These are phyloP conservation scores for Phalera bucephala DNA, from an alignment of 2,888 invertebrate species.

Conservation along the genomic window DNA sequence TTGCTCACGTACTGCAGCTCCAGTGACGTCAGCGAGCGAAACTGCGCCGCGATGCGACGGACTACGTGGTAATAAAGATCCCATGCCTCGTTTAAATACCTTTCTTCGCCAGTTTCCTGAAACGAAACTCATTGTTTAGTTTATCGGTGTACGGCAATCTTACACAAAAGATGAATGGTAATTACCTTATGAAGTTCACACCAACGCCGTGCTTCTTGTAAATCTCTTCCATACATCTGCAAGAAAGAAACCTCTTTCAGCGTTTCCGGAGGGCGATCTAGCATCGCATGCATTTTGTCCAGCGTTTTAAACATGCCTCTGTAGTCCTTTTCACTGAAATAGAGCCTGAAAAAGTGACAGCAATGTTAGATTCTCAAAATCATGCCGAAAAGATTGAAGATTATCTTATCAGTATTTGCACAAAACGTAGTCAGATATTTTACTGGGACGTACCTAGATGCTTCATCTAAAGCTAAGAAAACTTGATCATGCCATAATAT, in stretches of 20 bases:
- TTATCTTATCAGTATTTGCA: too few species aligned
- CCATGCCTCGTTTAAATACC: constrained; percentile 99
- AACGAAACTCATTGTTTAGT: too few species aligned
- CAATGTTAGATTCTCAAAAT: too few species aligned
- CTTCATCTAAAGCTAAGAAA: constrained; percentile 92
- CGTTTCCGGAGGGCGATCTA: constrained; percentile 97
- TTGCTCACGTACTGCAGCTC: constrained; percentile 98
- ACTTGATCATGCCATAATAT: constrained; percentile 99
- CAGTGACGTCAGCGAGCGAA: constrained; percentile 94
- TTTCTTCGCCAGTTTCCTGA: constrained; percentile 90
- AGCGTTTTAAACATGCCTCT: constrained; percentile 98
- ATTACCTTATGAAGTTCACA: constrained; percentile 91
- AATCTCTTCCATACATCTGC: constrained; percentile 97
- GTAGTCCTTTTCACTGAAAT: constrained; percentile 97
- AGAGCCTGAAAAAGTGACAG: constrained; percentile 84
- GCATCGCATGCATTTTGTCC: constrained; percentile 96
- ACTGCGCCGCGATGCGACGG: constrained; percentile 94
- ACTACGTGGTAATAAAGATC: constrained; percentile 99
- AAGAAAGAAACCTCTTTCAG: constrained; percentile 98
- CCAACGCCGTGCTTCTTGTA: constrained; percentile 97
- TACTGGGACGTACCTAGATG: constrained; percentile 82
- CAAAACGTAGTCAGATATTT: too few species aligned
- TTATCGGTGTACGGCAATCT: too few species aligned
- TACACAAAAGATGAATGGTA: not conserved
- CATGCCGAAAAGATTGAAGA: too few species aligned